Conservation (phyloP, 2,797 vertebrate genomes). For the Podargus strigoides region DNA sequence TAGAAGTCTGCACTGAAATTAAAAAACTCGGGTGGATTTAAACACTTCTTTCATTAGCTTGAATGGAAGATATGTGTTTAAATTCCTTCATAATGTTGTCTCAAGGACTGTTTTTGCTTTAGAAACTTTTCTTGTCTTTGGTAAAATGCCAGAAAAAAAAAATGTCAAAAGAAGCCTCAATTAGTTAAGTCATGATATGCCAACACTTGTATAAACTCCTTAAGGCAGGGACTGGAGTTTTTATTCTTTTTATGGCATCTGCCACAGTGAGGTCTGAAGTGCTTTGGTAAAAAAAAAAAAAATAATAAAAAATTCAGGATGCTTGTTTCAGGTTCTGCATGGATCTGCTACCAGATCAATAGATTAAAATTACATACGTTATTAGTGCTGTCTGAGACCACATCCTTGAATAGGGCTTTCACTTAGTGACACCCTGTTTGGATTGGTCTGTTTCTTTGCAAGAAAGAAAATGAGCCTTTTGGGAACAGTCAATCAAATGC, state of each 20-base stretch:
- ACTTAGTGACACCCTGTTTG: neutral
- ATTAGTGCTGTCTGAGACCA: neutral
- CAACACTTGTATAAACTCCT: slow-evolving; percentile 15
- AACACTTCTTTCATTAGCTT: neutral
- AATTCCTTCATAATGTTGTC: neutral
- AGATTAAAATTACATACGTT: neutral
- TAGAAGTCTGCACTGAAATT: neutral
- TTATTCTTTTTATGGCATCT: neutral
- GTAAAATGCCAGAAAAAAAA: slow-evolving; percentile 12
- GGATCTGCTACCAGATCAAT: neutral
- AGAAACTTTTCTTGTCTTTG: slow-evolving; percentile 17
- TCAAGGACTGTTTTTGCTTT: neutral
- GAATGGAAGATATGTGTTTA: neutral
- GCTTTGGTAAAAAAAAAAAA: neutral
- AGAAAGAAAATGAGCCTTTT: neutral
- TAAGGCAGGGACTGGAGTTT: neutral
- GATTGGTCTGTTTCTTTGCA: neutral
- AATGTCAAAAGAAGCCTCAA: neutral
- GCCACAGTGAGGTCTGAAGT: neutral
- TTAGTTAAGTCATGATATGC: slow-evolving; percentile 29
- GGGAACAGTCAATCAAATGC: neutral
- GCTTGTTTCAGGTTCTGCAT: neutral
- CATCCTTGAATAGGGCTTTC: neutral
- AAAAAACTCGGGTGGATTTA: neutral
- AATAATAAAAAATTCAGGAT: neutral